Conservation (phyloP, 2,888 invertebrate genomes). For the Atrina japonica region DNA sequence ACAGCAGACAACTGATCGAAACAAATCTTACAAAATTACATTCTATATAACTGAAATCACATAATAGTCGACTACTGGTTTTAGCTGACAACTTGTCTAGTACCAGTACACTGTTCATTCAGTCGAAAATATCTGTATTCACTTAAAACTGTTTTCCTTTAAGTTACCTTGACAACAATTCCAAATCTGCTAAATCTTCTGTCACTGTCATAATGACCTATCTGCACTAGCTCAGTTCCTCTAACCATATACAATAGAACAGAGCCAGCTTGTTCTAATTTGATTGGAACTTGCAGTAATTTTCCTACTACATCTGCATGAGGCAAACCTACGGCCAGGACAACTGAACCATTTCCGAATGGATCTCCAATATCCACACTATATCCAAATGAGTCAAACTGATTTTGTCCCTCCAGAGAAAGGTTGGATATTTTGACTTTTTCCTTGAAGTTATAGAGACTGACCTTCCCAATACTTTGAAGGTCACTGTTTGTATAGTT, state of each 20-base stretch:
- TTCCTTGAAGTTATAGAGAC: conserved; percentile 37
- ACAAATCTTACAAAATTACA: no score
- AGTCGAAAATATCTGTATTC: no score
- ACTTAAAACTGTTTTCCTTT: no score
- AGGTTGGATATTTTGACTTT: conserved; percentile 22
- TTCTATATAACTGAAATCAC: no score
- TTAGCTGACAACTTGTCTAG: no score
- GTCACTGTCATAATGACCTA: conserved; percentile 59
- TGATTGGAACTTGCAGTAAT: conserved; percentile 34
- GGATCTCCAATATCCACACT: conserved; percentile 64
- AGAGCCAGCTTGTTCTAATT: conserved; percentile 60
- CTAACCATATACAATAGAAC: conserved; percentile 63
- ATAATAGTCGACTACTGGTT: no score
- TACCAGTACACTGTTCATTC: no score
- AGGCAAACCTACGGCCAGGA: conserved; percentile 60
- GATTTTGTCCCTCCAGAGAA: conserved; percentile 43
- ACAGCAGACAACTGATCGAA: no score
- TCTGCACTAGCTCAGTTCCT: conserved; percentile 21
- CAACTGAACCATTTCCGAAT: conserved; percentile 38
- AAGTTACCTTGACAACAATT: conserved; percentile 59
- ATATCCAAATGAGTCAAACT: conserved; percentile 56
- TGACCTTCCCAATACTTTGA: conserved; percentile 59
- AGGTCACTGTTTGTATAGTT: conserved; percentile 46
- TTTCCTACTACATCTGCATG: conserved; percentile 55
- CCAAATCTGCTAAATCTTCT: conserved; percentile 67